Base-by-base conservation (phyloP, 2,888 invertebrate species). In the Craniophora ligustri region DNA sequence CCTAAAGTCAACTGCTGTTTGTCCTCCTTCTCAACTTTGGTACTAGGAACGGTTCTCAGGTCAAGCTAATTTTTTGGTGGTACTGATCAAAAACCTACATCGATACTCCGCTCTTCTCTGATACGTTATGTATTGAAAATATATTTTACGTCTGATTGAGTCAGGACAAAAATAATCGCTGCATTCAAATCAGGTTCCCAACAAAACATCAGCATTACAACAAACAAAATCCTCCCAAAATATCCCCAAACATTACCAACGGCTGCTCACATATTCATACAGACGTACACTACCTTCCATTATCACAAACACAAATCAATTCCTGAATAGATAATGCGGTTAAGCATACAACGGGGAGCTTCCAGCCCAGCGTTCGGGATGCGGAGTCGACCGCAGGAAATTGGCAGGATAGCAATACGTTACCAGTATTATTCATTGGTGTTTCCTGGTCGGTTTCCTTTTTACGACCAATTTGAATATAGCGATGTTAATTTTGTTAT, bases 361-460 rank as follows among this genome's bases (percentile, higher is more conserved):
- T 59, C 58, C 61, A 65, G 44, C 66, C 64, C 49, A 67, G 44
- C 45, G 47, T 65, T 75, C 41, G 55, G 65, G 70, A 67, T 69
- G 72, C 74, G 74, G 62, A 60, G 67, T 39, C 36, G 49, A 70
- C 68, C 56, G 48, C 63, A 81, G 82, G 80, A 82, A 77, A 84
- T 81, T 79, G 73, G 65, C 59, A 67, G 71, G 73, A 75, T 71
- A 73, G 80, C 81, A 74, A 77, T 80, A 79, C 75, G 72, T 79
- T 75, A 78, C 72, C 55, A 65, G 75, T 76, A 78, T 78, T 78
- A 83, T 83, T 81, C 75, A 75, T 73, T 60, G 74, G 61, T 67
- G 67, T 68, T 69, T 73, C 72, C 73, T 66, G 61, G 19, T 59
- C 49, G 55, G 65, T 59, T 68, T 76, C 70, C 76, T 71, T 75